Evolutionary conservation across 2,888 invertebrate genomes (phyloP), one percentile per base, ranked within the genome.

Genomic region (Timema cristinae): DNA sequence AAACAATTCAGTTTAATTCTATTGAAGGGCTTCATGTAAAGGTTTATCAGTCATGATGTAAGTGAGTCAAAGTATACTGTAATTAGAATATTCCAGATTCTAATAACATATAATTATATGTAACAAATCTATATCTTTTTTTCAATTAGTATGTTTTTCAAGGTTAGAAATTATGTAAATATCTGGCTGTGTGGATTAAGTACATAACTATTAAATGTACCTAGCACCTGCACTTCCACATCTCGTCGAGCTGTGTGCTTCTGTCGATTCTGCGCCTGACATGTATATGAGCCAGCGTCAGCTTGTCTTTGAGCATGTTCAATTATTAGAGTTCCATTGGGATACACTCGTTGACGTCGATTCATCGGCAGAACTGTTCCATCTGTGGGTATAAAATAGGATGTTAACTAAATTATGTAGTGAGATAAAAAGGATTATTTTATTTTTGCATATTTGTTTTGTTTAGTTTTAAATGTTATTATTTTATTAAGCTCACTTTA

Each of bases 251-350:
- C 91, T 1, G 91, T 89, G 79, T 92, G 90, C 73, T 91, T 89
- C 80, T 93, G 93, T 76, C 92, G 87, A 82, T 94, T 95, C 75
- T 90, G 89, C 0, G 95, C 96, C 78, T 92, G 92, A 81, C 96
- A 97, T 67, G 93, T 94, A 84, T 96, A 96, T 11, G 92, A 91
- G 70, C 95, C 95, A 10, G 92, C 93, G 81, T 96, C 95, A 79
- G 92, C 92, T 67, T 87, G 87, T 69, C 93, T 87, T 81, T 94
- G 94, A 68, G 95, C 91, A 80, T 92, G 92, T 80, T 92, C 91
- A 73, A 97, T 91, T 72, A 92, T 89, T 76, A 97, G 84, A 10
- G 94, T 94, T 54, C 95, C 95, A 80, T 95, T 94, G 50, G 90
- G 87, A 78, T 93, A 93, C 76, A 93, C 93, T 77, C 92, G 89